phyloP scores from a whole-genome alignment of 1,140 invertebrate species.

The Procambarus virginalis region DNA sequence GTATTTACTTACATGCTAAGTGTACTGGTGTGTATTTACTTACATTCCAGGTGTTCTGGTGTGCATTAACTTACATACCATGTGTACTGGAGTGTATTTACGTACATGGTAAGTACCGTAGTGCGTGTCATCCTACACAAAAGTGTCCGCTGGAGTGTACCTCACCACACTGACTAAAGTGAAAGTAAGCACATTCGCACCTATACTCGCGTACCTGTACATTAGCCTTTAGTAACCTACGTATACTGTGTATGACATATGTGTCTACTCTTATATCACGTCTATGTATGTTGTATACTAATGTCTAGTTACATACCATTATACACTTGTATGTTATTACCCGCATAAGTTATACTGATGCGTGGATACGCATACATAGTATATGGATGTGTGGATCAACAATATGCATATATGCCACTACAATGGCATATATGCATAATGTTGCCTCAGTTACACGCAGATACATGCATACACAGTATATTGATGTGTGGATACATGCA shows the following conservation, averaged over 20 bases:
- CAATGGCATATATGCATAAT: too few species aligned
- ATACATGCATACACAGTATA: too few species aligned
- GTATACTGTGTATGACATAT: slow-evolving; percentile 7
- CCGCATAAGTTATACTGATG: background rate
- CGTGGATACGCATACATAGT: background rate
- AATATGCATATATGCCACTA: too few species aligned
- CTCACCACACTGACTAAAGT: too few species aligned
- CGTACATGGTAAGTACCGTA: background rate
- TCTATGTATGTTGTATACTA: background rate
- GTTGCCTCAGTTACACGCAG: too few species aligned
- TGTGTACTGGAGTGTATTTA: background rate
- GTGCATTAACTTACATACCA: background rate
- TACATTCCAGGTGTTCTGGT: background rate
- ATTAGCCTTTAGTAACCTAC: background rate
- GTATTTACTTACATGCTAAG: background rate
- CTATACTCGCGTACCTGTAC: background rate
- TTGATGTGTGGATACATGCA: too few species aligned
- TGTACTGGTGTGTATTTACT: background rate
- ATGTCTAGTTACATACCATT: slow-evolving; percentile 6
- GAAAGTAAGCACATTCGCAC: background rate
- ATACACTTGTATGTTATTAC: slow-evolving; percentile 29
- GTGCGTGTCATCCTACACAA: too few species aligned
- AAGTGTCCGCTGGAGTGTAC: background rate
- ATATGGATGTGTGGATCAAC: background rate
- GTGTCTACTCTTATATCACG: background rate